A percentile compares a stretch with the other conserved stretches of the same genome.
These are phyloP conservation scores for Aspidiotus rigidus DNA, from an alignment of 2,888 invertebrate genomes.

Conservation along the genomic window DNA sequence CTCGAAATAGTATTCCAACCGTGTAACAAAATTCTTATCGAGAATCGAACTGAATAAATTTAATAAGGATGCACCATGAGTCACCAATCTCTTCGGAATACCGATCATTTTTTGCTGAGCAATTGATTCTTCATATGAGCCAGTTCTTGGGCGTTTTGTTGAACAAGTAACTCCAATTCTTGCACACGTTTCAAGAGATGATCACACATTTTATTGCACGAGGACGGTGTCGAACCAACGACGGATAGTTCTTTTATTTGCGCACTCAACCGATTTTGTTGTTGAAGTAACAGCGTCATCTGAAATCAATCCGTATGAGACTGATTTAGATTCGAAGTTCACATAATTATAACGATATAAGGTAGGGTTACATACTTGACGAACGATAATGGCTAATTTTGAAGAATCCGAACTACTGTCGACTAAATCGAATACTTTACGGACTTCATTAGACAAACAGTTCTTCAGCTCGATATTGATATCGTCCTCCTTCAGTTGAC, in stretches of 20 bases:
- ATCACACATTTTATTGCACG: constrained; percentile 38
- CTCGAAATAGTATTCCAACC: too few species aligned
- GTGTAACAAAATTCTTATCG: too few species aligned
- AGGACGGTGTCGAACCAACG: constrained; percentile 34
- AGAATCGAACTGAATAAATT: too few species aligned
- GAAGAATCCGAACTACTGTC: constrained; percentile 37
- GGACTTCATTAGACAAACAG: constrained; percentile 38
- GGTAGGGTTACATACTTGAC: constrained; percentile 34
- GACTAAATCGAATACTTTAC: constrained; percentile 38
- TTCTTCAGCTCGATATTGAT: constrained; percentile 37
- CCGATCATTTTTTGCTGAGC: constrained; percentile 8
- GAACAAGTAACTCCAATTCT: constrained; percentile 37
- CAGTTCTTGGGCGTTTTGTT: constrained; percentile 37
- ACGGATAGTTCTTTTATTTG: constrained; percentile 36
- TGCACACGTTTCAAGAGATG: constrained; percentile 37
- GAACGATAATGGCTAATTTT: constrained; percentile 37
- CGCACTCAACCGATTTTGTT: constrained; percentile 38
- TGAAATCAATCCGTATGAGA: constrained; percentile 24
- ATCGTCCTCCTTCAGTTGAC: constrained; percentile 36
- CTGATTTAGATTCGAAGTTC: too few species aligned
- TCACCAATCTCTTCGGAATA: neutral
- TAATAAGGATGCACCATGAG: too few species aligned
- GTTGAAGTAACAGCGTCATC: constrained; percentile 39
- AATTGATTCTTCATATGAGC: constrained; percentile 36
- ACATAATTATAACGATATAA: neutral